Conservation (phyloP, 1,140 invertebrate genomes). For the Bombus balteatus region DNA sequence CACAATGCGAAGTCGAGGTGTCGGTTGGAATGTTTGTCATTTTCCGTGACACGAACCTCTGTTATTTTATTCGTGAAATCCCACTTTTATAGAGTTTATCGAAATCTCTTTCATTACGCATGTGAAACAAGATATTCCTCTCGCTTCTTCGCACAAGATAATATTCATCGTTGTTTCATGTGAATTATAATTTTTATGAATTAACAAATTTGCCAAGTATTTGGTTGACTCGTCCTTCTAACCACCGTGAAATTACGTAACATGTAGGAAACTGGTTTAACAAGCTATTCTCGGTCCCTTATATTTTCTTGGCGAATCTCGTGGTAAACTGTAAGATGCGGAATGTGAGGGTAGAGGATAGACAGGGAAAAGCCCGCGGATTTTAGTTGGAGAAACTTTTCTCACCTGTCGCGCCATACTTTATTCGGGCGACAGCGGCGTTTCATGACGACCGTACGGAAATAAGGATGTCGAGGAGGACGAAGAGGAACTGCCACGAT, state of each 20-base stretch:
- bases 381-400: conserved; percentile 40
- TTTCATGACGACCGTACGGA: conserved; percentile 51
- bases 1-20: no score
- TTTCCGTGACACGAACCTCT: no score
- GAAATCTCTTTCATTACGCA: no score
- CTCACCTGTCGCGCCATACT: conserved; percentile 49
- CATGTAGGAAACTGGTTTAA: no score
- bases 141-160: not conserved
- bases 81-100: no score
- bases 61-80: no score
- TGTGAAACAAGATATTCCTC: rapidly evolving
- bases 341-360: not conserved
- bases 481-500: not conserved
- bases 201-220: no score
- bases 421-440: conserved; percentile 51
- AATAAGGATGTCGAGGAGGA: conserved; percentile 39
- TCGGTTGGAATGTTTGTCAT: no score
- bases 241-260: not conserved
- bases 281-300: not conserved
- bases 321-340: not conserved
- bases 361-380: conserved; percentile 14
- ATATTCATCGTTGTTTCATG: no score
- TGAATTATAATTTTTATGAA: no score
- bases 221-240: no score
- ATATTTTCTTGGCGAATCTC: not conserved